Conservation (phyloP, 2,888 invertebrate genomes). For the Cataglyphis altisquamis region DNA sequence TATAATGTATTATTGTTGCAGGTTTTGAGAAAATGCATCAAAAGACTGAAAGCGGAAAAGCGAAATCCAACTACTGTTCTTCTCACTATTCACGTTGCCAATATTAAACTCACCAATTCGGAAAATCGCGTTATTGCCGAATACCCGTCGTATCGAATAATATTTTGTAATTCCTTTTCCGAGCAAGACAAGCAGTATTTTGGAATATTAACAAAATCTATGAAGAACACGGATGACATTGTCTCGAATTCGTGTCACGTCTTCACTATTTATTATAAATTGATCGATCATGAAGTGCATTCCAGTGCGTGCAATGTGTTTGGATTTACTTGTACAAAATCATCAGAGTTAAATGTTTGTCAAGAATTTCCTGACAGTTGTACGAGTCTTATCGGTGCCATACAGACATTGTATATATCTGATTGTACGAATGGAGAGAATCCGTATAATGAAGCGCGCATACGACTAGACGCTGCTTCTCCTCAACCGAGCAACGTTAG, state of each 20-base stretch:
- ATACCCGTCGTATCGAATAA: constrained; percentile 94
- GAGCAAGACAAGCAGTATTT: constrained; percentile 97
- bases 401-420: constrained; percentile 87
- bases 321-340: constrained; percentile 94
- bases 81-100: constrained; percentile 94
- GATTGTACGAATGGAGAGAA: constrained; percentile 81
- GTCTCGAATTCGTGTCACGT: constrained; percentile 97
- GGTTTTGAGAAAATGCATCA: constrained; percentile 95
- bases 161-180: constrained; percentile 95
- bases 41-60: constrained; percentile 95
- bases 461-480: constrained; percentile 86
- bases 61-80: constrained; percentile 94
- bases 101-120: constrained; percentile 92
- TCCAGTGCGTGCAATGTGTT: constrained; percentile 93
- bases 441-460: constrained; percentile 77
- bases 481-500: constrained; percentile 95
- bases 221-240: constrained; percentile 87
- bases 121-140: constrained; percentile 94
- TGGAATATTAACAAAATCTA: constrained; percentile 95
- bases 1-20: constrained; percentile 82
- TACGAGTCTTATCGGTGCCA: constrained; percentile 88
- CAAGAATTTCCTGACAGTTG: constrained; percentile 96
- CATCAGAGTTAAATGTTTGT: constrained; percentile 92
- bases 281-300: constrained; percentile 94
- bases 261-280: constrained; percentile 96